Conservation (phyloP, 2,113 vertebrate species). For the Astur gentilis region DNA sequence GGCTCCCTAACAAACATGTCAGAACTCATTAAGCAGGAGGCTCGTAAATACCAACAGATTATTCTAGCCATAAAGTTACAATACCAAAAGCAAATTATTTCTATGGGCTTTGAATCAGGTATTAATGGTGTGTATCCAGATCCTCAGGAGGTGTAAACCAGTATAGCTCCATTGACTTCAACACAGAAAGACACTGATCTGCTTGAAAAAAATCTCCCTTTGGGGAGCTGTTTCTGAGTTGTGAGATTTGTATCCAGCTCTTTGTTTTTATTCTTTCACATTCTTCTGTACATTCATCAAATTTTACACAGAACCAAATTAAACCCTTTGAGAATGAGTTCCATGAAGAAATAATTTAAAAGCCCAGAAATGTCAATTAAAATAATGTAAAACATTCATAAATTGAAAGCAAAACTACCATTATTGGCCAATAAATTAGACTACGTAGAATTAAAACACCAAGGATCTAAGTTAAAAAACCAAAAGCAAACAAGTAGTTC, state of each 20-base stretch:
- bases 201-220: conserved; percentile 15
- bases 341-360: conserved; percentile 5
- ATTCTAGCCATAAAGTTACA: not conserved
- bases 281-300: conserved; percentile 19
- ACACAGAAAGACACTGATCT: conserved; percentile 2
- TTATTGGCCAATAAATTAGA: conserved; percentile 2
- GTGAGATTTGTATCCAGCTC: not conserved
- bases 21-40: conserved; percentile 22
- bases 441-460: not conserved
- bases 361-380: conserved; percentile 27
- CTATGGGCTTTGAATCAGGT: conserved; percentile 3
- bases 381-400: conserved; percentile 32
- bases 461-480: not conserved
- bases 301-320: conserved; percentile 7
- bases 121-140: conserved; percentile 29
- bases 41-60: conserved; percentile 26
- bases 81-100: conserved; percentile 8
- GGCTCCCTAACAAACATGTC: not conserved
- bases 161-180: not conserved
- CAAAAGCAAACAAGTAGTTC: not conserved
- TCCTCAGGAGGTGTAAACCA: conserved; percentile 14
- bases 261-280: conserved; percentile 22
- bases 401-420: conserved; percentile 14
- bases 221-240: not conserved
- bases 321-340: conserved; percentile 20